These are phyloP conservation scores for Pyrrhosoma nymphula DNA, from an alignment of 2,888 invertebrate species.

Conservation along the genomic window DNA sequence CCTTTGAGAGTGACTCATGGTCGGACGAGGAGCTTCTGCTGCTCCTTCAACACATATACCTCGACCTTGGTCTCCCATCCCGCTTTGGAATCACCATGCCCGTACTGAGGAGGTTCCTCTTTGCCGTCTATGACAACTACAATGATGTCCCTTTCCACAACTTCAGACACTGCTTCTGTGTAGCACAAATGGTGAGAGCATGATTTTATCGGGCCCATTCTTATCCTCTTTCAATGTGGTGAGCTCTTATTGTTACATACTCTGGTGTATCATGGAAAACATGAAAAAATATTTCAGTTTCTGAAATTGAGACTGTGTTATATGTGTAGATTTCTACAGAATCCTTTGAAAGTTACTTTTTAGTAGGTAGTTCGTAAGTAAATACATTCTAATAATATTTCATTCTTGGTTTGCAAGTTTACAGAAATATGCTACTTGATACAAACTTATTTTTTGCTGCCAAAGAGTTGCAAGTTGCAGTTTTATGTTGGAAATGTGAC, in stretches of 20 bases:
- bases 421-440: too few species aligned
- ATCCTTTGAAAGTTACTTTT: too few species aligned
- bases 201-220: conserved; percentile 70
- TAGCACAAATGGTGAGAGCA: conserved; percentile 89
- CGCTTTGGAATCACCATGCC: conserved; percentile 88
- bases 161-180: conserved; percentile 92
- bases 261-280: too few species aligned
- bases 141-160: conserved; percentile 93
- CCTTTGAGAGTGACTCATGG: conserved; percentile 91
- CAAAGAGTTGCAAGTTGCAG: too few species aligned
- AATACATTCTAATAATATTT: too few species aligned
- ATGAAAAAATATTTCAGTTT: too few species aligned
- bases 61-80: conserved; percentile 86
- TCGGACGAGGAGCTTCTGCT: conserved; percentile 89
- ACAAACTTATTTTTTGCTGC: too few species aligned
- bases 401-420: too few species aligned
- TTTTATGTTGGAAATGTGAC: too few species aligned
- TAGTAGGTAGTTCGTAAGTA: too few species aligned
- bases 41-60: conserved; percentile 89
- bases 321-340: too few species aligned
- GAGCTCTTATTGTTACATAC: neutral
- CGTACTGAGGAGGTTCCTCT: conserved; percentile 85
- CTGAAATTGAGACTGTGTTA: too few species aligned
- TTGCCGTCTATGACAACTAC: conserved; percentile 89
- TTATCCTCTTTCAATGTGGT: conserved; percentile 58